Evolutionary conservation across 2,888 invertebrate species (phyloP).

Genomic region (Eupithecia exiguata): DNA sequence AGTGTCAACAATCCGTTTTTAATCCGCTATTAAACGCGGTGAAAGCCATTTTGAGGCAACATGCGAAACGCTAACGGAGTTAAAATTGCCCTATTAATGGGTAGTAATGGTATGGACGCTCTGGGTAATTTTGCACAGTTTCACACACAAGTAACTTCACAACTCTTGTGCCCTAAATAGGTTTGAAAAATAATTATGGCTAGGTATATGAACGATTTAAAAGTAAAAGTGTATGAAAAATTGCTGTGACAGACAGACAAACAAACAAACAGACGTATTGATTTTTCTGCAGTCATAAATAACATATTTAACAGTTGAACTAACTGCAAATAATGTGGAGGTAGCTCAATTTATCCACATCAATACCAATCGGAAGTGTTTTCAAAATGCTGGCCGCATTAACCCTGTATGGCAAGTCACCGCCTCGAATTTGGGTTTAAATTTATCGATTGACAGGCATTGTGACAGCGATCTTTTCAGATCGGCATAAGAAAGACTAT

Average conservation of each 20-base stretch:
- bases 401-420: no score
- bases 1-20: slow-evolving; percentile 55
- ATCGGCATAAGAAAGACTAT: neutral
- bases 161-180: slow-evolving; percentile 12
- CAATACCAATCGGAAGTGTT: no score
- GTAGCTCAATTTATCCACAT: no score
- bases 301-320: neutral
- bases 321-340: neutral
- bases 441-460: neutral
- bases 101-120: slow-evolving; percentile 56
- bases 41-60: slow-evolving; percentile 59
- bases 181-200: neutral
- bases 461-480: neutral
- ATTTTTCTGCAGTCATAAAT: neutral
- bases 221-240: neutral
- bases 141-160: slow-evolving; percentile 19
- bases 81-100: slow-evolving; percentile 67
- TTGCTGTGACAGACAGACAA: neutral
- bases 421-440: no score
- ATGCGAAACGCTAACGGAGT: slow-evolving; percentile 62
- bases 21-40: slow-evolving; percentile 62
- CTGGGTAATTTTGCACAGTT: slow-evolving; percentile 39
- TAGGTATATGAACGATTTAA: neutral
- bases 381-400: no score
- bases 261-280: neutral